Conservation (phyloP, 2,888 invertebrate genomes). For the Pheosia tremula region DNA sequence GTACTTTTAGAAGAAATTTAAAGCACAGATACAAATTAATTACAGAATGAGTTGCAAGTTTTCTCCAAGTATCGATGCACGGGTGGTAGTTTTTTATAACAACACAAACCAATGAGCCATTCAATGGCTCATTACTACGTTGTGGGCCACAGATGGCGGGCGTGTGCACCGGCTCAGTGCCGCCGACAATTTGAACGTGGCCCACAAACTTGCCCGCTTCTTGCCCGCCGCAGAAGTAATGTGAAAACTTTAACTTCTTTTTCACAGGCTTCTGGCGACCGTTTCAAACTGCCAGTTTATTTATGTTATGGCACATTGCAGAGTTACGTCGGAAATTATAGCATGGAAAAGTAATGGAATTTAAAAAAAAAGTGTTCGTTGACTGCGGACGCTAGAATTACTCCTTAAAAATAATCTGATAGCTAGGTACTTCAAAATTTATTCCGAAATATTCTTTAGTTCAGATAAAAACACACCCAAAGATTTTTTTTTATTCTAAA, state of each 20-base stretch:
- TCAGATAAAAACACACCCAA: too few relatives aligned
- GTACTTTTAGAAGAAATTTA: too few relatives aligned
- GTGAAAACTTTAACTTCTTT: slow-evolving; percentile 65
- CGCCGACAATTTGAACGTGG: slow-evolving; percentile 63
- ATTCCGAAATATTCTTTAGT: too few relatives aligned
- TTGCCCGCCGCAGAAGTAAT: slow-evolving; percentile 65
- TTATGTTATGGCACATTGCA: slow-evolving; percentile 40
- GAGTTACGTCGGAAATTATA: slow-evolving; percentile 17
- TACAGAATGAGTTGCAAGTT: not conserved
- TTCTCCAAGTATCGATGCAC: slow-evolving; percentile 18
- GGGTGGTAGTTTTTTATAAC: slow-evolving; percentile 22
- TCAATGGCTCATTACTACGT: slow-evolving; percentile 50
- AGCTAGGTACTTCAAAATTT: too few relatives aligned
- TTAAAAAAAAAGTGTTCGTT: too few relatives aligned
- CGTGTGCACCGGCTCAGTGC: slow-evolving; percentile 48
- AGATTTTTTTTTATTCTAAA: too few relatives aligned
- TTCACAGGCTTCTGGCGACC: slow-evolving; percentile 49
- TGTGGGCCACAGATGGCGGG: slow-evolving; percentile 58
- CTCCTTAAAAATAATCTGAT: too few relatives aligned
- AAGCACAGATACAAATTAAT: slow-evolving; percentile 6
- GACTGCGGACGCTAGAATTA: too few relatives aligned
- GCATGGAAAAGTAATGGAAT: not conserved
- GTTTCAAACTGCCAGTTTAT: slow-evolving; percentile 57
- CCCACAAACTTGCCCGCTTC: slow-evolving; percentile 60
- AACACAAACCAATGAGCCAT: slow-evolving; percentile 37